Base-by-base conservation (phyloP, 2,888 invertebrate genomes). In the Torymus aiolomorphi region DNA sequence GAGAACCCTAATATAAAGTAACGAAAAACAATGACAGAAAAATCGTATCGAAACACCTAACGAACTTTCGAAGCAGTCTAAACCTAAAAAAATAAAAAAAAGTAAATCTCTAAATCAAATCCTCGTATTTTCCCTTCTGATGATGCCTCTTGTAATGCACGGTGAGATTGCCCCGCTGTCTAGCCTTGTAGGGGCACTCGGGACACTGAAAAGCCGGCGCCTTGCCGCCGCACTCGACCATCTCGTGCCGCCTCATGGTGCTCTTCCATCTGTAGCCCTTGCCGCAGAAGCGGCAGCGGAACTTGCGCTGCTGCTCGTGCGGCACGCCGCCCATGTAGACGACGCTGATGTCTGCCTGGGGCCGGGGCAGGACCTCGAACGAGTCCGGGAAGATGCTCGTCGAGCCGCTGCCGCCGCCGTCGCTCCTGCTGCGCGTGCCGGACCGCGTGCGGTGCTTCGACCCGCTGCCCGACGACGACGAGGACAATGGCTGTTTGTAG, bases 181-280 rank as follows among this genome's bases (percentile, higher is more conserved):
- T 95, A 82, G 96, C 96, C 86, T 93, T 93, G 91, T 95, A 95
- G 24, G 94, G 92, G 91, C 96, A 96, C 88, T 95, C 93, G 13
- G 95, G 95, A 87, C 96, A 96, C 83, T 95, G 95, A 91, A 96
- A 96, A 82, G 95, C 93, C 0, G 96, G 96, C 83, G 95, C 94
- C 89, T 96, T 96, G 83, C 95, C 96, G 63, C 96, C 95, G 91
- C 96, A 96, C 91, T 96, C 96, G 82, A 96, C 95, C 91, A 94
- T 95, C 91, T 95, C 96, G 91, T 96, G 96, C 4, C 95, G 93
- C 13, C 95, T 92, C 92, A 96, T 92, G 80, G 96, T 96, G 70
- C 96, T 96, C 91, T 96, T 96, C 96, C 96, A 96, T 86, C 96
- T 94, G 90, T 96, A 96, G 84, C 94, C 93, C 90, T 96, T 96